These are phyloP conservation scores for Chionis minor DNA, from an alignment of 2,113 vertebrate species.

Conservation along the genomic window DNA sequence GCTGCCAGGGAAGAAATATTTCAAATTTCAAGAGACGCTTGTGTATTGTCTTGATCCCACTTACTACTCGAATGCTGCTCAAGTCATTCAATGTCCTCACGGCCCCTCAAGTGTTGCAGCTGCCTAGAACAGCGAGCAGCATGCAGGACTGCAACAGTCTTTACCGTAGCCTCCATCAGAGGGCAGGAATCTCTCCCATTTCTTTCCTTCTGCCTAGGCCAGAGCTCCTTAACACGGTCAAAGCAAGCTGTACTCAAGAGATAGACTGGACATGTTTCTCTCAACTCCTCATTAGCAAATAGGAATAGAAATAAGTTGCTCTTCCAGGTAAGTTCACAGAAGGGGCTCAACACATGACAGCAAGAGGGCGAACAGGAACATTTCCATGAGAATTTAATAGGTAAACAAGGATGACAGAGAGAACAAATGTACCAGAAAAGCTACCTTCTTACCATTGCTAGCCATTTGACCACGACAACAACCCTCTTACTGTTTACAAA, in stretches of 20 bases:
- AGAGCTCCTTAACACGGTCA: background rate
- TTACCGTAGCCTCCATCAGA: background rate
- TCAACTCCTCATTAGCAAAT: background rate
- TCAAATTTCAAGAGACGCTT: background rate
- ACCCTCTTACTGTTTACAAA: background rate
- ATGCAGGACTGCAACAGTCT: background rate
- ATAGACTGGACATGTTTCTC: background rate
- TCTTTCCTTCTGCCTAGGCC: background rate
- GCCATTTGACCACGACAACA: background rate
- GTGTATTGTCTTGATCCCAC: background rate
- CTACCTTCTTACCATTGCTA: background rate
- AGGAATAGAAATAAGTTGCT: background rate
- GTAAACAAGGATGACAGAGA: background rate
- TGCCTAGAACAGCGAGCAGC: background rate
- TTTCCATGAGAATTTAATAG: background rate
- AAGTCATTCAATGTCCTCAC: background rate
- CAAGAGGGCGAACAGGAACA: background rate
- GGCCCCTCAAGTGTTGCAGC: background rate
- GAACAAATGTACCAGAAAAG: background rate
- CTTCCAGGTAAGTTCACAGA: background rate
- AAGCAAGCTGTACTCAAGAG: background rate
- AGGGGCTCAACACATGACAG: background rate
- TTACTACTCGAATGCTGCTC: fast-evolving
- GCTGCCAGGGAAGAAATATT: background rate
- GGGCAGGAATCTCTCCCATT: background rate